Evolutionary conservation across 2,113 vertebrate species (phyloP).

Genomic region (Hyaena hyaena): DNA sequence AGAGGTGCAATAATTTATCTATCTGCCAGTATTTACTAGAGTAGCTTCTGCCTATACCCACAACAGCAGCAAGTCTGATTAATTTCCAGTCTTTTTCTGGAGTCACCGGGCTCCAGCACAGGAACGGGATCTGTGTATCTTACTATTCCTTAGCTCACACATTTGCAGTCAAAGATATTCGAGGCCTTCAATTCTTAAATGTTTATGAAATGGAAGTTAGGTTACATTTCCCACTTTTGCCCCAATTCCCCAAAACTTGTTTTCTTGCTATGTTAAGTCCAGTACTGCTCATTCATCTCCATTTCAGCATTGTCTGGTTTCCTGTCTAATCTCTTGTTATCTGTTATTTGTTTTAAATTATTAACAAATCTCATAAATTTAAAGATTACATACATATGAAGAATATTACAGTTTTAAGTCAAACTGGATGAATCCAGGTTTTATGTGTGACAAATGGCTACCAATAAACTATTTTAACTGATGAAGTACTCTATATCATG

Average conservation of each 20-base stretch:
- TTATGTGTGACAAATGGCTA: background rate
- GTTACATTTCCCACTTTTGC: background rate
- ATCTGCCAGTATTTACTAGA: background rate
- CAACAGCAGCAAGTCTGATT: background rate
- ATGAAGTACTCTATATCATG: background rate
- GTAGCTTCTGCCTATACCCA: background rate
- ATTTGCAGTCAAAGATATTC: background rate
- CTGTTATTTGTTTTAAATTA: background rate
- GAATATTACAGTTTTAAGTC: background rate
- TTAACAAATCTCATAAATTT: background rate
- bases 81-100: background rate
- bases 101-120: background rate
- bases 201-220: background rate
- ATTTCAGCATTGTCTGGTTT: background rate
- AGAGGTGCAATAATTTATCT: background rate
- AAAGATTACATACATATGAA: background rate
- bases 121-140: background rate
- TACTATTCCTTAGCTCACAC: background rate
- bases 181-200: background rate
- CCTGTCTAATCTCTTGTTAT: too few relatives aligned
- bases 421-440: background rate
- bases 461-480: background rate
- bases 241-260: background rate
- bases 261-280: background rate
- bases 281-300: background rate